Conservation (phyloP, 2,888 invertebrate species). For the Oscheius sp. region DNA sequence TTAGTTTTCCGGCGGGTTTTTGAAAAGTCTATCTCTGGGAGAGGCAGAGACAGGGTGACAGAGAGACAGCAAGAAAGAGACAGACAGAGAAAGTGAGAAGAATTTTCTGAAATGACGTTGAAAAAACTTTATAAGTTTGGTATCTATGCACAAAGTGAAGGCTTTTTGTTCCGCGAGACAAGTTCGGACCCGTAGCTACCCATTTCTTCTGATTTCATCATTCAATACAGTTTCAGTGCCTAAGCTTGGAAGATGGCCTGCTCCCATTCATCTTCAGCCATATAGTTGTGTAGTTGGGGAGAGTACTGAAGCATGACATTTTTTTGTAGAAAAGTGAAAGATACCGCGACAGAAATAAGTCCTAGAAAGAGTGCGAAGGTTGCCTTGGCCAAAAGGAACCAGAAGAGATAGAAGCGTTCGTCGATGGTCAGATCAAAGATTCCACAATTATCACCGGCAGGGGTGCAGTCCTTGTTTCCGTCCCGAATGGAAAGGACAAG, state of each 20-base stretch:
- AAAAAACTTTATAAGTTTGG: too few relatives aligned
- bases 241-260: conserved; percentile 23
- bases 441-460: conserved; percentile 12
- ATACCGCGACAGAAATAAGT: conserved; percentile 33
- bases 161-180: too few relatives aligned
- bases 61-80: too few relatives aligned
- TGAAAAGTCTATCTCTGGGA: too few relatives aligned
- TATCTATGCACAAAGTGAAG: too few relatives aligned
- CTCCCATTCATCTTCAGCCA: conserved; percentile 39
- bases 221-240: too few relatives aligned
- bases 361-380: conserved; percentile 38
- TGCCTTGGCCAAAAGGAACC: conserved; percentile 34
- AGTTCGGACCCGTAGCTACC: too few relatives aligned
- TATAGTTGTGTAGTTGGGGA: conserved; percentile 37
- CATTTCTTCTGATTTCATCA: too few relatives aligned
- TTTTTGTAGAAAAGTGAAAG: conserved; percentile 3
- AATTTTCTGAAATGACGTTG: too few relatives aligned
- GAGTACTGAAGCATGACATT: conserved; percentile 27
- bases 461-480: conserved; percentile 30
- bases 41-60: too few relatives aligned
- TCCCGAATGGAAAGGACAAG: conserved; percentile 23
- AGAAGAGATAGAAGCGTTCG: conserved; percentile 36
- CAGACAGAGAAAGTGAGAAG: too few relatives aligned
- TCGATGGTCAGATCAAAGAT: conserved; percentile 22
- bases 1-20: too few relatives aligned